Conservation (phyloP, 1,140 invertebrate species). For the Orius insidiosus region DNA sequence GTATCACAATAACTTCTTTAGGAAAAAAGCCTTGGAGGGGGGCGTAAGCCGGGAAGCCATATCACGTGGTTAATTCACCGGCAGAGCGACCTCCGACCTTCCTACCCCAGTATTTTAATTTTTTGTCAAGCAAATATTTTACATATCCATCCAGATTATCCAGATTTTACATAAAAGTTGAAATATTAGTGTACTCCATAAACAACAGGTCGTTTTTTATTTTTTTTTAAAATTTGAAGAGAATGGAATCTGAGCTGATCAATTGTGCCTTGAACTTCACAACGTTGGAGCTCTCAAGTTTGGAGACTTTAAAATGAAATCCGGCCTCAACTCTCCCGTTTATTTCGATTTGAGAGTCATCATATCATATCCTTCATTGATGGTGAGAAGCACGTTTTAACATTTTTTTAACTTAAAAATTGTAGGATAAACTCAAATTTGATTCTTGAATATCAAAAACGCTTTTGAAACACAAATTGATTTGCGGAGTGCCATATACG, state of each 20-base stretch:
- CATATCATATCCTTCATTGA: conserved; percentile 68
- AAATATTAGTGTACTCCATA: too few species aligned
- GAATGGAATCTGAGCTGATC: conserved; percentile 23
- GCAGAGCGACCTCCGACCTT: too few species aligned
- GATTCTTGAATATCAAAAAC: conserved; percentile 39
- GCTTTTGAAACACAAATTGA: conserved; percentile 36
- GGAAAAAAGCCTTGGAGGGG: too few species aligned
- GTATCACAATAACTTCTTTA: too few species aligned
- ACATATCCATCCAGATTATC: too few species aligned
- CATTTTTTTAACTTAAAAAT: background rate
- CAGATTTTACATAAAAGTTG: too few species aligned
- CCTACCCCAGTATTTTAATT: too few species aligned
- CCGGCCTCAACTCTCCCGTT: conserved; percentile 73
- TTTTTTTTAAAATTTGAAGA: background rate
- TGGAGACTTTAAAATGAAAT: conserved; percentile 81
- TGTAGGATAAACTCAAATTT: conserved; percentile 42
- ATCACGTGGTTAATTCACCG: too few species aligned
- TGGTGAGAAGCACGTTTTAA: conserved; percentile 47
- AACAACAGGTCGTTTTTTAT: too few species aligned
- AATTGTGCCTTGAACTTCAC: conserved; percentile 34
- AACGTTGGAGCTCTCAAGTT: conserved; percentile 68
- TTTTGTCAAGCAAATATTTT: too few species aligned
- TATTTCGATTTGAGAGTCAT: conserved; percentile 88
- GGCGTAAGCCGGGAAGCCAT: too few species aligned
- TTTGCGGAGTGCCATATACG: conserved; percentile 95